phyloP scores from a whole-genome alignment of 2,888 invertebrate species.

The Meiosimyza platycephala region DNA sequence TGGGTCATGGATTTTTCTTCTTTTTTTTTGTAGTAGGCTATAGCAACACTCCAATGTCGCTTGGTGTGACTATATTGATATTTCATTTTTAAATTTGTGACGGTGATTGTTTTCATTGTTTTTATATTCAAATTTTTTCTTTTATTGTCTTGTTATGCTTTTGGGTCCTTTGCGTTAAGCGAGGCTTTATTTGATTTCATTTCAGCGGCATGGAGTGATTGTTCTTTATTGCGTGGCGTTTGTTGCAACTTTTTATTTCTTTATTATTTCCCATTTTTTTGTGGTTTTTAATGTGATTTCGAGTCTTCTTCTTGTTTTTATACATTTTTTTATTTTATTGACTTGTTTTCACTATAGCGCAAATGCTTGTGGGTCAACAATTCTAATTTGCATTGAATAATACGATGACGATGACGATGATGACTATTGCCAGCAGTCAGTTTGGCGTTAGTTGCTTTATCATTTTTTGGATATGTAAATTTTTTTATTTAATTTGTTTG shows the following conservation, averaged over 20 bases:
- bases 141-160: constrained; percentile 48
- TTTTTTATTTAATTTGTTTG: constrained; percentile 18
- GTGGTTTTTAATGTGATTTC: constrained; percentile 2
- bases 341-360: constrained; percentile 6
- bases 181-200: constrained; percentile 16
- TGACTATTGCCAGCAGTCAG: no score
- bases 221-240: background rate
- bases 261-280: constrained; percentile 23
- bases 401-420: constrained; percentile 19
- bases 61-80: constrained; percentile 61
- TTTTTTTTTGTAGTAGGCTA: background rate
- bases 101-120: constrained; percentile 61
- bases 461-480: constrained; percentile 8
- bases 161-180: background rate
- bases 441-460: no score
- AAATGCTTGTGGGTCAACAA: constrained; percentile 44
- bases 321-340: constrained; percentile 31
- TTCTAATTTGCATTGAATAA: constrained; percentile 48
- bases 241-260: constrained; percentile 16
- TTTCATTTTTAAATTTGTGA: constrained; percentile 64
- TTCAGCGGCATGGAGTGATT: background rate
- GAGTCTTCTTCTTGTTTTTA: constrained; percentile 20
- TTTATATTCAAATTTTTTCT: constrained; percentile 58
- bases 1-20: no score
- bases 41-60: background rate